Evolutionary conservation across 2,113 vertebrate genomes (phyloP).

Genomic region (Serinus canaria): DNA sequence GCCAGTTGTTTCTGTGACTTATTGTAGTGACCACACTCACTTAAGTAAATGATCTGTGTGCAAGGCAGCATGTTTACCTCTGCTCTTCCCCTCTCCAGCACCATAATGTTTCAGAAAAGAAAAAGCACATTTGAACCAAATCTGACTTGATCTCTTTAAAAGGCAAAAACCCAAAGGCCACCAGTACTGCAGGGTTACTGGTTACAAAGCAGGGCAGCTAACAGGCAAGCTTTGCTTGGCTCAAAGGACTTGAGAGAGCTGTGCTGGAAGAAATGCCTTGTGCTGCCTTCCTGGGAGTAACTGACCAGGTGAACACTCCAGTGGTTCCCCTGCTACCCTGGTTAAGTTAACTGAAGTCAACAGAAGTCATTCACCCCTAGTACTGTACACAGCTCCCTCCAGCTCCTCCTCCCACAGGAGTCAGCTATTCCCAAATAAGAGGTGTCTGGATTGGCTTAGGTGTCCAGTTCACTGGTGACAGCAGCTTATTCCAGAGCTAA

Average conservation of each 20-base stretch:
- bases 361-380: neutral
- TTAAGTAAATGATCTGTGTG: neutral
- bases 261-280: neutral
- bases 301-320: neutral
- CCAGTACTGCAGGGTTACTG: neutral
- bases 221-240: neutral
- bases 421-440: neutral
- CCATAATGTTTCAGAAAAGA: neutral
- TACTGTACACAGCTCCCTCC: neutral
- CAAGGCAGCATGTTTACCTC: neutral
- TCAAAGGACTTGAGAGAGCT: neutral
- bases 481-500: neutral
- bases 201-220: neutral
- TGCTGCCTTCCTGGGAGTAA: fast-evolving
- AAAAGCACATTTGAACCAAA: neutral
- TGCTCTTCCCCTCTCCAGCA: neutral
- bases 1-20: neutral
- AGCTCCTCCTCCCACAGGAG: neutral
- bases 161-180: neutral
- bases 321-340: neutral
- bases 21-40: neutral
- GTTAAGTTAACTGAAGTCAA: neutral
- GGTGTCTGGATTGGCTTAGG: fast-evolving
- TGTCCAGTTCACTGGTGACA: neutral
- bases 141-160: neutral